Evolutionary conservation across 2,797 vertebrate genomes (phyloP).

Genomic region (Peromyscus attwateri): DNA sequence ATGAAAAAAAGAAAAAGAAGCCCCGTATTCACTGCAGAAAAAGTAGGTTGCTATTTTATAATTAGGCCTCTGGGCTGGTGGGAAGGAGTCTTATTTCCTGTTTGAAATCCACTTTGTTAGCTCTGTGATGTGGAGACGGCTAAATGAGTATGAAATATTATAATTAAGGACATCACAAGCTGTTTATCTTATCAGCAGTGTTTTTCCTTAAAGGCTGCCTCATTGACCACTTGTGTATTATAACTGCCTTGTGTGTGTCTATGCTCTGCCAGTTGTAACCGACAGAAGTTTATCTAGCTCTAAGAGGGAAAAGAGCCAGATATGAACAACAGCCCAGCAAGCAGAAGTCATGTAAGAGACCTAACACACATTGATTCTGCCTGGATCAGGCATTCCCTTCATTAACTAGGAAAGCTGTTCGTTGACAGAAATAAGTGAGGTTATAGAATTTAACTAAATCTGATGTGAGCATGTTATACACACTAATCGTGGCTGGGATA

Average conservation of each 20-base stretch:
- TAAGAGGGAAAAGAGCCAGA: background rate
- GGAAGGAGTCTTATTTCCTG: conserved; percentile 89
- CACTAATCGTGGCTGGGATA: background rate
- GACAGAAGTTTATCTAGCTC: conserved; percentile 76
- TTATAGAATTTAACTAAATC: conserved; percentile 45
- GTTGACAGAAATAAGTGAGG: conserved; percentile 42
- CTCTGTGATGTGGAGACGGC: conserved; percentile 88
- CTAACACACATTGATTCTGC: conserved; percentile 47
- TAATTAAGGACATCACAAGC: conserved; percentile 92
- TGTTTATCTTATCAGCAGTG: conserved; percentile 90
- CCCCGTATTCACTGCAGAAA: conserved; percentile 84
- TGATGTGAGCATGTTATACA: conserved; percentile 5
- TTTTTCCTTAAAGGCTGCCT: conserved; percentile 87
- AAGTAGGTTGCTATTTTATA: conserved; percentile 91
- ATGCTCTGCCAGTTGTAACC: conserved; percentile 76
- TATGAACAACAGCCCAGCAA: conserved; percentile 60
- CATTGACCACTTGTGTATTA: conserved; percentile 86
- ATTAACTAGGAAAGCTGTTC: conserved; percentile 74
- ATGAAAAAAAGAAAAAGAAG: conserved; percentile 87
- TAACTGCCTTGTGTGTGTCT: conserved; percentile 67
- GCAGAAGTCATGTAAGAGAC: conserved; percentile 53
- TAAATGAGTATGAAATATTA: conserved; percentile 92
- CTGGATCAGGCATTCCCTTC: conserved; percentile 49
- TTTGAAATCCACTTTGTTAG: conserved; percentile 91
- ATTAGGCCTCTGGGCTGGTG: conserved; percentile 92